These are phyloP conservation scores for Hylia prasina DNA, from an alignment of 2,113 vertebrate genomes.

Conservation along the genomic window DNA sequence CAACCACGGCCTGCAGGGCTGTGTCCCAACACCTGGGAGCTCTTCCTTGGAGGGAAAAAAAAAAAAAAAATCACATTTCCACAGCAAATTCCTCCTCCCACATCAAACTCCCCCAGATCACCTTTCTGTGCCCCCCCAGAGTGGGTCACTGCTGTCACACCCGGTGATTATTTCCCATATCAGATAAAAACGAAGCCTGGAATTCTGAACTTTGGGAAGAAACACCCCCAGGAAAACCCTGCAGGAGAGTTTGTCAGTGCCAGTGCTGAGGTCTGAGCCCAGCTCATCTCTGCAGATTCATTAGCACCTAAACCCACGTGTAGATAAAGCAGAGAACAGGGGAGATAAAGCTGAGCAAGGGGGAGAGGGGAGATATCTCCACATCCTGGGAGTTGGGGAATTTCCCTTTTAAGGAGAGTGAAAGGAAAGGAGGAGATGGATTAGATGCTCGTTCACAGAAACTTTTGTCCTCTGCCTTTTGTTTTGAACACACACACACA, in stretches of 20 bases:
- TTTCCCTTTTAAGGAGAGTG: background rate
- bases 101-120: rapidly evolving
- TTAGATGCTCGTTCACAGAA: background rate
- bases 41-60: background rate
- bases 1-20: rapidly evolving
- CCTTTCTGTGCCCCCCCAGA: rapidly evolving
- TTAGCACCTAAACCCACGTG: background rate
- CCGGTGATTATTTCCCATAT: rapidly evolving
- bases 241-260: background rate
- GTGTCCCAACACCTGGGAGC: rapidly evolving
- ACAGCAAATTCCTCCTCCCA: background rate
- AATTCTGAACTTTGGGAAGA: background rate
- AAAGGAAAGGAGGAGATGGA: background rate
- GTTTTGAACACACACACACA: background rate
- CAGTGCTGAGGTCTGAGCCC: background rate
- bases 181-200: rapidly evolving
- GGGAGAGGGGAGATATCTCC: background rate
- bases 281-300: background rate
- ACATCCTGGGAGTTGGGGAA: background rate
- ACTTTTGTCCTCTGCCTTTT: background rate
- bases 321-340: background rate
- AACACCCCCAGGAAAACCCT: background rate
- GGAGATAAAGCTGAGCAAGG: background rate
- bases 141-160: background rate
- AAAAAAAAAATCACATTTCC: background rate